Conservation (phyloP, 1,140 invertebrate species). For the Whitmania pigra region DNA sequence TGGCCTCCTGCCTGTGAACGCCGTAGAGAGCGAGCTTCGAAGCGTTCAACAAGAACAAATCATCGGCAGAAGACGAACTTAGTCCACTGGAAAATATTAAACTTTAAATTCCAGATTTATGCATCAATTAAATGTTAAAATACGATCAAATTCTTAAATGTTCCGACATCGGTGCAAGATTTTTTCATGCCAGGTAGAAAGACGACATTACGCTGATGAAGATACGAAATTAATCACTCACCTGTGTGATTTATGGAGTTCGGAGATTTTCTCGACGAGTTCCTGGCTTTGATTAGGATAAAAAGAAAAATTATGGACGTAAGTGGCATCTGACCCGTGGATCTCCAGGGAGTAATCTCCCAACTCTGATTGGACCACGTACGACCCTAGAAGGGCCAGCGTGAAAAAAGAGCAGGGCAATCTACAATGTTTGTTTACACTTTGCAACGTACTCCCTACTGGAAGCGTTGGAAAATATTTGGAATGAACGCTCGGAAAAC, state of each 20-base stretch:
- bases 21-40: conserved; percentile 97
- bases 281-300: conserved; percentile 68
- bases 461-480: too few species aligned
- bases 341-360: conserved; percentile 82
- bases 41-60: conserved; percentile 91
- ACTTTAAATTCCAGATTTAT: too few species aligned
- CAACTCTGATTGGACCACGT: conserved; percentile 89
- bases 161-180: too few species aligned
- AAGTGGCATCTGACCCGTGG: conserved; percentile 53
- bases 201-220: too few species aligned
- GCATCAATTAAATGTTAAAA: too few species aligned
- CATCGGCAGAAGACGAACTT: conserved; percentile 84
- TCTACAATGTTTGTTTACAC: conserved; percentile 41
- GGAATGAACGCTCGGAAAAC: too few species aligned
- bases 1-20: conserved; percentile 84
- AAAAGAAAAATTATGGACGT: conserved; percentile 80
- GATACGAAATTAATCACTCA: conserved; percentile 38
- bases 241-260: conserved; percentile 87
- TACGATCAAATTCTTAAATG: too few species aligned
- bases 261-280: conserved; percentile 83
- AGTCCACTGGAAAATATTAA: conserved; percentile 56
- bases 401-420: conserved; percentile 93
- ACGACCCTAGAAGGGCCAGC: conserved; percentile 86
- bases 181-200: too few species aligned
- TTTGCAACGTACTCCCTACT: too few species aligned